Evolutionary conservation across 2,797 vertebrate genomes (phyloP).

Genomic region (Coracias cyanogaster): DNA sequence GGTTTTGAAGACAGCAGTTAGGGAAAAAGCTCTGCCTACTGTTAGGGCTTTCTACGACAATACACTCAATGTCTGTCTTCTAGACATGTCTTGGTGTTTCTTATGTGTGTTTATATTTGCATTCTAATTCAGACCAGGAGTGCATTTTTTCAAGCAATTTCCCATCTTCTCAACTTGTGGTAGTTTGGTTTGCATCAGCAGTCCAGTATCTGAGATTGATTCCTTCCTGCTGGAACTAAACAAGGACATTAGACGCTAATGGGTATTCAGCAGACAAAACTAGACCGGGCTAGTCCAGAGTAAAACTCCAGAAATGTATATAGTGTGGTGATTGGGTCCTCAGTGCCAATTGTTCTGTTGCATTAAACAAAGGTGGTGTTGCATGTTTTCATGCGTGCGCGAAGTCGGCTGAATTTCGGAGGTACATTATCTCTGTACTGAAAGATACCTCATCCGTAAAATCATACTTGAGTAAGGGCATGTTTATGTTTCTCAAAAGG

Average conservation of each 20-base stretch:
- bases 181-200: background rate
- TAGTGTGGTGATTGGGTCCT: background rate
- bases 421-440: background rate
- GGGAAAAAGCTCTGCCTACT: background rate
- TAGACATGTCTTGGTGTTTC: background rate
- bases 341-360: background rate
- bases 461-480: background rate
- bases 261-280: background rate
- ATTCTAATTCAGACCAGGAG: background rate
- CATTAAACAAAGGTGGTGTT: background rate
- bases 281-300: background rate
- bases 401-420: fast-evolving
- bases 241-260: background rate
- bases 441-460: background rate
- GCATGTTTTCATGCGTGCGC: background rate
- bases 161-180: background rate
- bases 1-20: background rate
- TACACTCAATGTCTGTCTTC: background rate
- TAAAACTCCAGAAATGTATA: background rate
- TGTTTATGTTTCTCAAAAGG: background rate
- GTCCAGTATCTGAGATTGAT: background rate
- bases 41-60: background rate
- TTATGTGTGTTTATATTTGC: background rate
- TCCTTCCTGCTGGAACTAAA: background rate
- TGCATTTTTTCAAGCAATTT: background rate